Conservation (phyloP, 53 echinoderm and acorn worm genomes). For the Zoroaster sp. region DNA sequence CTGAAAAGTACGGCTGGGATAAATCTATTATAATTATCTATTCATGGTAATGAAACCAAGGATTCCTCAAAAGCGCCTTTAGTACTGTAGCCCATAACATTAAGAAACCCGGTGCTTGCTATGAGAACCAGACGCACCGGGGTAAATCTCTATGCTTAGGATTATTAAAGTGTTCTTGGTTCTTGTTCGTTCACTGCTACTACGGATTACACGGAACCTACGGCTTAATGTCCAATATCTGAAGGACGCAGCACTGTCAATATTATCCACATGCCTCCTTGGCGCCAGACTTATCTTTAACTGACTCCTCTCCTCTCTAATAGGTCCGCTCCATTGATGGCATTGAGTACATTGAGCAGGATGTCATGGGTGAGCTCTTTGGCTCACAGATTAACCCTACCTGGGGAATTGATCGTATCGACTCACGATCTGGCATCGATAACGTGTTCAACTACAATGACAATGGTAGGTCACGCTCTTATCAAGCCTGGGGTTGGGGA, state of each 20-base stretch:
- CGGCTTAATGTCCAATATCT: too few species aligned
- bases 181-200: not conserved
- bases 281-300: not conserved
- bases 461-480: not conserved
- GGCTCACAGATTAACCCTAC: not conserved
- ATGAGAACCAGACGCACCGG: not conserved
- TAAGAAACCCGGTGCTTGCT: too few species aligned
- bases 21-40: too few species aligned
- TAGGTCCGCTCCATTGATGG: slow-evolving; percentile 35
- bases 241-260: too few species aligned
- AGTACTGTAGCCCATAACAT: too few species aligned
- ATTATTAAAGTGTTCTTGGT: not conserved
- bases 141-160: not conserved
- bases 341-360: not conserved
- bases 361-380: not conserved
- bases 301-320: not conserved
- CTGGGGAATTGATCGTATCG: slow-evolving; percentile 38
- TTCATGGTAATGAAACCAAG: too few species aligned
- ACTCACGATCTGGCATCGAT: not conserved
- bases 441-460: not conserved
- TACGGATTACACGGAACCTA: too few species aligned
- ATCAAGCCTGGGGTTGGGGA: not conserved
- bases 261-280: not conserved
- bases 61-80: too few species aligned
- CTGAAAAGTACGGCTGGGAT: too few species aligned